Base-by-base conservation (phyloP, 2,888 invertebrate species). In the Pemphredon lugubris region DNA sequence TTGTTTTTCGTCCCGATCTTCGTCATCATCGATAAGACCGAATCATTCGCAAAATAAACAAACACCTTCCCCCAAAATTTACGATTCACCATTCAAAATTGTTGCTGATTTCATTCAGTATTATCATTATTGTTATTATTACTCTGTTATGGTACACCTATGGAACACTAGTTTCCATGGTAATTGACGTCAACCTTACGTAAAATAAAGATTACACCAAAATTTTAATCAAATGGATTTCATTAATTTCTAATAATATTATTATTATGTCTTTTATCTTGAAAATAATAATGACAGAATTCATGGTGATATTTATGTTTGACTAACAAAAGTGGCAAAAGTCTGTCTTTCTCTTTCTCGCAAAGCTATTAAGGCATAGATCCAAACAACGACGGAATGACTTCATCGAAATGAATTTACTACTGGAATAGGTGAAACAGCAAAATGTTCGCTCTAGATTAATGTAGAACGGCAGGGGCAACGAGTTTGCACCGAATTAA, bases 41-140 rank as follows among this genome's bases (percentile, higher is more conserved):
- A 21, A n/a, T 51, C 32, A 20, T 2, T n/a, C 7, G 2, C 30
- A 26, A 51, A 51, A 45, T 13, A 32, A 40, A 50, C 13, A 20
- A 6, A 9, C 20, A 14, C 20, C 13, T 23, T 16, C 18, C 39
- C n/a, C n/a, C 14, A n/a, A n/a, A n/a, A n/a, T n/a, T n/a, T 0
- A 42, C 16, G n/a, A 20, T n/a, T n/a, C 4, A n/a, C 7, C 2
- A 20, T 16, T 2, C 2, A 7, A 32, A 48, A n/a, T 44, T 11
- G 7, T 21, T 3, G 9, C 9, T 23, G 21, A 21, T 21, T 1
- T 37, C 13, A n/a, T 45, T 48, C 21, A 13, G 20, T 51, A 5
- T 32, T 11, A 18, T 30, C 30, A 14, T n/a, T n/a, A n/a, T n/a
- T n/a, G n/a, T n/a, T n/a, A n/a, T n/a, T n/a, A n/a, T n/a, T n/a